A percentile compares a stretch with the other conserved stretches of the same genome.
Conservation (phyloP, 2,113 vertebrate species). For the Neolamprologus cancellatus region DNA sequence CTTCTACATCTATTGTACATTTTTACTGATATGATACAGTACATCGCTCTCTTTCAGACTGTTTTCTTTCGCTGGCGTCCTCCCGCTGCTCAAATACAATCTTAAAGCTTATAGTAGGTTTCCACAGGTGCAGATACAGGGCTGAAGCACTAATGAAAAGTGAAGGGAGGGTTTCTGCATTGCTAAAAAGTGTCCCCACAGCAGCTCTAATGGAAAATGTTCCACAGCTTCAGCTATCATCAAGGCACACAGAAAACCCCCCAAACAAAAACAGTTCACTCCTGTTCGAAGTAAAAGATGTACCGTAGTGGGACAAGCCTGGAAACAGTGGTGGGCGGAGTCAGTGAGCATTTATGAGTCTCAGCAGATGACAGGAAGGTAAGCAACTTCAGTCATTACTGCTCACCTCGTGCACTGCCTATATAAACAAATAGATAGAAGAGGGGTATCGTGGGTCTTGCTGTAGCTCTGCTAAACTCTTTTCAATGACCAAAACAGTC, state of each 20-base stretch:
- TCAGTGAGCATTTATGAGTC: neutral
- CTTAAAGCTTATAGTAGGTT: constrained; percentile 62
- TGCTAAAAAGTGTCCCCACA: constrained; percentile 10
- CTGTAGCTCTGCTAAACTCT: neutral
- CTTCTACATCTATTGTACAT: constrained; percentile 29
- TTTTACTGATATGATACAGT: constrained; percentile 27
- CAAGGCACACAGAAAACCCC: constrained; percentile 30
- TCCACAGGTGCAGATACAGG: constrained; percentile 23
- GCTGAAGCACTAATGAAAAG: constrained; percentile 2
- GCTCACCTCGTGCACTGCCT: neutral
- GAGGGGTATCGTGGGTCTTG: neutral
- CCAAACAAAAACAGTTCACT: neutral
- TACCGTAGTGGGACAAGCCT: neutral
- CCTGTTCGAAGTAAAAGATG: neutral
- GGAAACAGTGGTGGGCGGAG: neutral
- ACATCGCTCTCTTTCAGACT: neutral
- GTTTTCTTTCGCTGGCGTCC: neutral
- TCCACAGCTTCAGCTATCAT: constrained; percentile 8
- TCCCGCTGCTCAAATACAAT: constrained; percentile 21
- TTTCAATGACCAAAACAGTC: neutral
- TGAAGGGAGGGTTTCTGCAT: neutral
- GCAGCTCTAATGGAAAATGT: constrained; percentile 2
- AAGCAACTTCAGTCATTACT: neutral
- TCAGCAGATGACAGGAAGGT: neutral
- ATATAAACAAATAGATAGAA: neutral